These are phyloP conservation scores for Cololabis saira DNA, from an alignment of 2,113 vertebrate species.

Conservation along the genomic window DNA sequence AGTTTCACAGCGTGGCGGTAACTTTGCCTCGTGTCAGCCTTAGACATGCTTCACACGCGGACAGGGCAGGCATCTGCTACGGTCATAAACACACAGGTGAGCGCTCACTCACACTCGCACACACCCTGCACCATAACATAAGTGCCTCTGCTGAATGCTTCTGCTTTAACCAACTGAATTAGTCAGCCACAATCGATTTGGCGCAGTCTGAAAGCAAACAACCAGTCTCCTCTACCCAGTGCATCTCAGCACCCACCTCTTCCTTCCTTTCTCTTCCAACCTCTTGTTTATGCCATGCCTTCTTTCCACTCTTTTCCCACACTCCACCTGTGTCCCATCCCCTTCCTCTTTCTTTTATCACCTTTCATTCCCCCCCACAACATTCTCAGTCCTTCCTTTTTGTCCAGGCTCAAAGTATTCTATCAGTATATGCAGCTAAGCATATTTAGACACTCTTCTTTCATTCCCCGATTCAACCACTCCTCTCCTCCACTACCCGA, in stretches of 20 bases:
- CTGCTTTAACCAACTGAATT: slow-evolving; percentile 79
- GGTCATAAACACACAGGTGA: slow-evolving; percentile 24
- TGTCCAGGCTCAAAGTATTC: slow-evolving; percentile 37
- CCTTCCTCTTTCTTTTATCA: neutral
- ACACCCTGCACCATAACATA: slow-evolving; percentile 57
- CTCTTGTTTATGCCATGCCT: slow-evolving; percentile 43
- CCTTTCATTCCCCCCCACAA: slow-evolving; percentile 4
- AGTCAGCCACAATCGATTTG: slow-evolving; percentile 81
- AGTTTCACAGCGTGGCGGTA: slow-evolving; percentile 50
- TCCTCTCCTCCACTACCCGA: neutral
- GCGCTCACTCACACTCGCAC: slow-evolving; percentile 25
- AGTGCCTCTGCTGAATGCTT: slow-evolving; percentile 75
- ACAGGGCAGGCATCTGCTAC: slow-evolving; percentile 36
- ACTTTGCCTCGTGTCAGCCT: slow-evolving; percentile 62
- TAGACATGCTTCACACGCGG: too few species aligned
- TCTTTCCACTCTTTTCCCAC: slow-evolving; percentile 51
- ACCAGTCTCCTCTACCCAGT: slow-evolving; percentile 64
- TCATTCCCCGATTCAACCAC: slow-evolving; percentile 2
- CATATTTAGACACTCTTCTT: slow-evolving; percentile 18
- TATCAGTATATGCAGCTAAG: slow-evolving; percentile 22
- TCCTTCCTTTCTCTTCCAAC: slow-evolving; percentile 32
- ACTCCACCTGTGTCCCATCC: slow-evolving; percentile 60
- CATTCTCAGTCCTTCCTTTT: slow-evolving; percentile 17
- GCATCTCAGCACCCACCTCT: slow-evolving; percentile 52
- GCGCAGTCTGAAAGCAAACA: slow-evolving; percentile 77